Evolutionary conservation across 2,113 vertebrate species (phyloP).

Genomic region (Chloebia gouldiae): DNA sequence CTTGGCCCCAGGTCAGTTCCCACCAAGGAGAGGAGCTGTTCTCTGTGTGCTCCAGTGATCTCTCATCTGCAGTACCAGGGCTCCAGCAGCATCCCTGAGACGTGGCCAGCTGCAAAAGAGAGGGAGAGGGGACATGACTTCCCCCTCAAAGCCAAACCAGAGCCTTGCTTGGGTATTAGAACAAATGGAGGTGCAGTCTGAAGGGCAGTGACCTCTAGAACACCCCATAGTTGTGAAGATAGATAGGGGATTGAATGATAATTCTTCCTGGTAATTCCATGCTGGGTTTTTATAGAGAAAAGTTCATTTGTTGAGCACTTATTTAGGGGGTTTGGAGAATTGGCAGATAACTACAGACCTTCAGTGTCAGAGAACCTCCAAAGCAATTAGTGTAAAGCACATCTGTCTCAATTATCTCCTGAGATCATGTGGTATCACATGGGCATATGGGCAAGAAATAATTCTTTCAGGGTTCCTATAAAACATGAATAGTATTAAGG

Average conservation of each 20-base stretch:
- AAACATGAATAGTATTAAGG: not conserved
- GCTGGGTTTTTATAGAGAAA: not conserved
- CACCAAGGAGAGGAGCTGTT: not conserved
- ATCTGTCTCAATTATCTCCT: constrained; percentile 23
- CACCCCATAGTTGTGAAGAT: not conserved
- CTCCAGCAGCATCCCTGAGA: not conserved
- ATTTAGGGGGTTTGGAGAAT: not conserved
- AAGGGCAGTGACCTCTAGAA: not conserved
- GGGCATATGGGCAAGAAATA: not conserved
- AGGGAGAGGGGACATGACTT: not conserved
- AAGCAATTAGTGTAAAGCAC: constrained; percentile 44
- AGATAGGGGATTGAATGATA: not conserved
- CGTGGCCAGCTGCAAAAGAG: not conserved
- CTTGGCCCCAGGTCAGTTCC: not conserved
- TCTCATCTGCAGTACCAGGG: not conserved
- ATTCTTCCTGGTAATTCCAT: not conserved
- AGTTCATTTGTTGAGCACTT: constrained; percentile 4
- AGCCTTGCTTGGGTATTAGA: not conserved
- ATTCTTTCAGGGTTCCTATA: not conserved
- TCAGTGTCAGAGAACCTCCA: constrained; percentile 20
- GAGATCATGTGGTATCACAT: not conserved
- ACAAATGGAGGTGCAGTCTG: not conserved
- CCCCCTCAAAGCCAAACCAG: not conserved
- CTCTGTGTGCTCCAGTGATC: not conserved
- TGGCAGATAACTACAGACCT: constrained; percentile 21